phyloP scores from a whole-genome alignment of 2,888 invertebrate genomes.

The Drosophila affinis region DNA sequence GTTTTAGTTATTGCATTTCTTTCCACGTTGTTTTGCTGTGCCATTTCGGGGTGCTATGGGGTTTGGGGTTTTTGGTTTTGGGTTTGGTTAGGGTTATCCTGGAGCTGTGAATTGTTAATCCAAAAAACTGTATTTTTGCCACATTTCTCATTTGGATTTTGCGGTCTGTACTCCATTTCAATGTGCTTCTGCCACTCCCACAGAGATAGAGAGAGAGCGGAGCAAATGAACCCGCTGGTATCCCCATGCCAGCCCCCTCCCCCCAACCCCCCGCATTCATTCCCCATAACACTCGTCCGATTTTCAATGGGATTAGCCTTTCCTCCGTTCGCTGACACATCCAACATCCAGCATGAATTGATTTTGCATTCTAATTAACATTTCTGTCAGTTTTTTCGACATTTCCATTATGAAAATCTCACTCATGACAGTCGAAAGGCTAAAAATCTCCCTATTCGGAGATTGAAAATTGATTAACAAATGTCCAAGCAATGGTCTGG shows the following conservation, averaged over 20 bases:
- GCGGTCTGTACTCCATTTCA: conserved; percentile 64
- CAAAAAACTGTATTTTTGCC: conserved; percentile 44
- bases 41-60: conserved; percentile 3
- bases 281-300: neutral
- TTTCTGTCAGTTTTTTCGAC: neutral
- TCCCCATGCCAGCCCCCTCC: too few species aligned
- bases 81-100: neutral
- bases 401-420: neutral
- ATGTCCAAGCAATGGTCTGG: too few species aligned
- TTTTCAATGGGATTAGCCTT: neutral
- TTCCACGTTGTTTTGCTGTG: conserved; percentile 26
- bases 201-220: neutral
- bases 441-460: neutral
- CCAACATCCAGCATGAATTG: neutral
- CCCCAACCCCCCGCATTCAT: neutral
- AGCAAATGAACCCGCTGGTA: too few species aligned
- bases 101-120: conserved; percentile 5
- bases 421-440: neutral
- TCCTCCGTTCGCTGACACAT: neutral
- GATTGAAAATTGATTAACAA: neutral
- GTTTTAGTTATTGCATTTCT: conserved; percentile 56
- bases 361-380: neutral
- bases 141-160: conserved; percentile 57
- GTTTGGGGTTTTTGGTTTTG: neutral
- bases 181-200: conserved; percentile 44